These are phyloP conservation scores for Drosophila quinaria DNA, from an alignment of 2,888 invertebrate genomes.

Conservation along the genomic window DNA sequence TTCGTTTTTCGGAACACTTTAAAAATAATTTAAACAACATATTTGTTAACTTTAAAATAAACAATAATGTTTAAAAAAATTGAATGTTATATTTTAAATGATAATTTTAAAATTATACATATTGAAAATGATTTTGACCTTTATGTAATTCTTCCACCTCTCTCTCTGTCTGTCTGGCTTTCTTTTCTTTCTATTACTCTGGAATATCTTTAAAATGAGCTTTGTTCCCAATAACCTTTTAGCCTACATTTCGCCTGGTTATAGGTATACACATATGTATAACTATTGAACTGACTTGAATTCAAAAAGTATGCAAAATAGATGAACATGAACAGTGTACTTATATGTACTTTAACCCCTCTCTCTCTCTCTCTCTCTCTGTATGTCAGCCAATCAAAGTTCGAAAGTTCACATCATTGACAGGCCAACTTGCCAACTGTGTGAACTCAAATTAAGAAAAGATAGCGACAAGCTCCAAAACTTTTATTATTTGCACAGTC, in stretches of 20 bases:
- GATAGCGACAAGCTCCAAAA: conserved; percentile 58
- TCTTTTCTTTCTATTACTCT: no score
- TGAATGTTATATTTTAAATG: no score
- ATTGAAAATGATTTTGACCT: no score
- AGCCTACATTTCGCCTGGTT: not conserved
- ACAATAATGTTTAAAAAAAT: no score
- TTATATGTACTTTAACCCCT: not conserved
- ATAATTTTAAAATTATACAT: no score
- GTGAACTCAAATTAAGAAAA: conserved; percentile 71
- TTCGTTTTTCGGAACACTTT: no score
- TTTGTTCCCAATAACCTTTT: conserved; percentile 2
- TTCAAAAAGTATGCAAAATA: conserved; percentile 15
- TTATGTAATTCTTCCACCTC: no score
- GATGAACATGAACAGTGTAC: not conserved
- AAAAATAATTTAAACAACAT: no score
- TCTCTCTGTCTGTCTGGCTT: no score
- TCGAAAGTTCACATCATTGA: conserved; percentile 76
- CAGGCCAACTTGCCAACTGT: conserved; percentile 60
- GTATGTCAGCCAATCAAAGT: conserved; percentile 70
- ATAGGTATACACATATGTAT: not conserved
- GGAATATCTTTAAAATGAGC: conserved; percentile 1
- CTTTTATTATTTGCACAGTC: conserved; percentile 68
- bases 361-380: not conserved
- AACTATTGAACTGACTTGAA: not conserved
- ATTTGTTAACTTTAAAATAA: no score